Conservation (phyloP, 2,797 vertebrate genomes). For the Nasua narica region DNA sequence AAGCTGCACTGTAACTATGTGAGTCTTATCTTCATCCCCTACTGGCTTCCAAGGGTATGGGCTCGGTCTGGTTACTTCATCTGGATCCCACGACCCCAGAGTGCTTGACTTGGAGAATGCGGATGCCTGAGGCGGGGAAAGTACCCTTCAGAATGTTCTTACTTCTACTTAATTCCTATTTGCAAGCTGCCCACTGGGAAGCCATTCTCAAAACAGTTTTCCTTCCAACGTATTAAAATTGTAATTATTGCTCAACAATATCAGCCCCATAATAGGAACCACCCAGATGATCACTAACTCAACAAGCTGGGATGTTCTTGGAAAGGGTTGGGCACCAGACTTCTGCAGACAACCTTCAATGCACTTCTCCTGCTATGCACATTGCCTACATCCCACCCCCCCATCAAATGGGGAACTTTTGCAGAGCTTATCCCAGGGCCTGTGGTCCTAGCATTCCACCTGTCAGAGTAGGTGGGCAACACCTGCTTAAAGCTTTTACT, state of each 20-base stretch:
- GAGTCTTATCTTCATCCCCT: background rate
- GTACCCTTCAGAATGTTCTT: background rate
- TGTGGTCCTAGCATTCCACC: background rate
- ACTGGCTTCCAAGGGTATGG: background rate
- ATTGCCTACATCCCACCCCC: too few relatives aligned
- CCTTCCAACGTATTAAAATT: background rate
- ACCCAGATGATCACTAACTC: background rate
- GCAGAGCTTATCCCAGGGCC: background rate
- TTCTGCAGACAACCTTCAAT: background rate
- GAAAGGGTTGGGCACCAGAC: background rate
- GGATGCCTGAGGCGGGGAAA: background rate
- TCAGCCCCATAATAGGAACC: background rate
- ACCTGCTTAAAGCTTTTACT: background rate
- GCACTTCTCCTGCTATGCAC: background rate
- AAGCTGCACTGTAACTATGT: accelerated
- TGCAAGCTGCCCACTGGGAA: background rate
- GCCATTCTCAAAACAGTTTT: background rate
- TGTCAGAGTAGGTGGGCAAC: background rate
- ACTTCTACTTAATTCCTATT: background rate
- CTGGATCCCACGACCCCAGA: background rate
- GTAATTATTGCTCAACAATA: background rate
- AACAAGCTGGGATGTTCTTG: background rate
- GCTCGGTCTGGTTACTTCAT: background rate
- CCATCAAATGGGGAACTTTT: too few relatives aligned
- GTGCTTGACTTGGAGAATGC: background rate